A percentile compares a stretch with the other conserved stretches of the same genome.
phyloP scores from a whole-genome alignment of 2,113 vertebrate species.

The Callocephalon fimbriatum region DNA sequence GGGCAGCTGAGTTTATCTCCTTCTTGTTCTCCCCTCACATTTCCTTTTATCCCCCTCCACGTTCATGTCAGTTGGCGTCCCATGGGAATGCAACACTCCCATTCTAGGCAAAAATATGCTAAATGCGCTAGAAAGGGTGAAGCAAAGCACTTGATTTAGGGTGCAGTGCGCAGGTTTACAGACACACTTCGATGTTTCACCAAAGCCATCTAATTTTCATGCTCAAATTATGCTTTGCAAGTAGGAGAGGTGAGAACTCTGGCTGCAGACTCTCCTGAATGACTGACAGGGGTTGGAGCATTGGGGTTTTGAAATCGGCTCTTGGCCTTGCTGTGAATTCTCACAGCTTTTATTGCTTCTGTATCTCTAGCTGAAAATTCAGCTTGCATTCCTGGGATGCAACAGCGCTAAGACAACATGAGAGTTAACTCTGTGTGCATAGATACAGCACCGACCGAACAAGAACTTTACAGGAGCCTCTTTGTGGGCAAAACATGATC shows the following conservation, averaged over 20 bases:
- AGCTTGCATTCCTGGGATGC: neutral
- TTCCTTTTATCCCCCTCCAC: neutral
- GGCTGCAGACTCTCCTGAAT: neutral
- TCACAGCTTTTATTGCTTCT: conserved; percentile 27
- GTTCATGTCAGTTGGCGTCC: neutral
- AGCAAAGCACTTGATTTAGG: neutral
- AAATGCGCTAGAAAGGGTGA: neutral
- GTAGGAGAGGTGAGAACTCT: neutral
- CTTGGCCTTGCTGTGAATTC: neutral
- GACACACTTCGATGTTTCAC: neutral
- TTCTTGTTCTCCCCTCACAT: neutral
- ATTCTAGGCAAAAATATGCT: neutral
- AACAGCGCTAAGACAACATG: neutral
- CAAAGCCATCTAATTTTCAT: neutral
- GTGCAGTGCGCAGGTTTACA: neutral
- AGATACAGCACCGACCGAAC: neutral
- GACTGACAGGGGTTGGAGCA: neutral
- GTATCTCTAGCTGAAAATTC: neutral
- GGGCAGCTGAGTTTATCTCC: neutral
- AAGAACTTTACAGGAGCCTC: neutral
- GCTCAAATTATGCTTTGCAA: neutral
- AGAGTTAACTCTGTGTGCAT: neutral
- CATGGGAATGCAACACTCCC: neutral
- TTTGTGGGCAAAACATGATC: neutral
- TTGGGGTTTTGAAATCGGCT: neutral